These are phyloP conservation scores for Stigmatopora nigra DNA, from an alignment of 2,113 vertebrate genomes.

Conservation along the genomic window DNA sequence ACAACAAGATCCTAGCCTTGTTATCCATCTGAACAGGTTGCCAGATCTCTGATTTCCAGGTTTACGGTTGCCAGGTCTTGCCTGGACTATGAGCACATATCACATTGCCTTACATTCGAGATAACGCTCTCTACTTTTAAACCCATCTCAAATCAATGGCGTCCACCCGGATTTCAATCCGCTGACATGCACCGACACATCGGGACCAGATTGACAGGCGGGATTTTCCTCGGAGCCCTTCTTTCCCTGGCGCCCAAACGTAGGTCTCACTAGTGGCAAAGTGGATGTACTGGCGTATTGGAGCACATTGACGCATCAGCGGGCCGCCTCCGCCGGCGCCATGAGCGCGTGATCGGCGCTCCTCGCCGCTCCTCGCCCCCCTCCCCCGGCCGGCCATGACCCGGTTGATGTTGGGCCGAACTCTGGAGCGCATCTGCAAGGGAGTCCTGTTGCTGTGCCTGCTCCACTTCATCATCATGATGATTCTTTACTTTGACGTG, in stretches of 20 bases:
- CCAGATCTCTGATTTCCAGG: no score
- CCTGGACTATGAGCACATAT: constrained; percentile 12
- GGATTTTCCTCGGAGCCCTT: constrained; percentile 3
- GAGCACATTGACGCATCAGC: constrained; percentile 11
- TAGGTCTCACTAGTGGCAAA: constrained; percentile 6
- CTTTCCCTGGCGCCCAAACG: constrained; percentile 32
- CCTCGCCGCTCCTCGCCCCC: constrained; percentile 39
- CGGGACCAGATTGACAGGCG: constrained; percentile 14
- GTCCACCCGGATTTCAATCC: constrained; percentile 4
- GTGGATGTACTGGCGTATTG: constrained; percentile 28
- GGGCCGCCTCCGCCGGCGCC: background rate
- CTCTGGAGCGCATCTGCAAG: constrained; percentile 98
- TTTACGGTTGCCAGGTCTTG: background rate
- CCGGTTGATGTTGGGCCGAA: constrained; percentile 96
- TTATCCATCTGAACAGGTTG: background rate
- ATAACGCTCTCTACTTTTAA: constrained; percentile 2
- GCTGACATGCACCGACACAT: constrained; percentile 40
- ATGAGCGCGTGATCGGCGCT: constrained; percentile 46
- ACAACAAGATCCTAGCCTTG: constrained; percentile 9
- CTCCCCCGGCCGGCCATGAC: constrained; percentile 86
- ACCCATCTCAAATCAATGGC: background rate
- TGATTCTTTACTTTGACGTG: constrained; percentile 97
- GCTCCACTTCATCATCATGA: constrained; percentile 94
- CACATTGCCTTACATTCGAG: constrained; percentile 20
- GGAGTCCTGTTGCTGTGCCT: constrained; percentile 94